These are phyloP conservation scores for Chaetophractus vellerosus DNA, from an alignment of 2,797 vertebrate species.

Conservation along the genomic window DNA sequence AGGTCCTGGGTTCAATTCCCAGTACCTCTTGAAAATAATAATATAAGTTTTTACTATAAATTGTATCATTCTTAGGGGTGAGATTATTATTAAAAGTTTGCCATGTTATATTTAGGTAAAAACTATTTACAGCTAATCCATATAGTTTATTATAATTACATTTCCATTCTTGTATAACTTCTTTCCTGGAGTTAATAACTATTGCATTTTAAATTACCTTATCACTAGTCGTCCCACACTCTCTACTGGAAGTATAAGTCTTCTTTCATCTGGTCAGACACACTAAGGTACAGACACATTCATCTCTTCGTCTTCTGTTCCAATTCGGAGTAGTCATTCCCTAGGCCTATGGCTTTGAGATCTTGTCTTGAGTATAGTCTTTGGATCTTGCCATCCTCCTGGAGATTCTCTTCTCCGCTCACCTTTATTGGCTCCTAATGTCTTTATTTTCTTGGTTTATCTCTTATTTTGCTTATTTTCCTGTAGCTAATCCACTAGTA, in stretches of 20 bases:
- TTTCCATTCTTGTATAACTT: background rate
- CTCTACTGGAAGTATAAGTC: background rate
- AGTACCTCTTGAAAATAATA: too few species aligned
- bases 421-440: background rate
- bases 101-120: background rate
- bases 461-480: background rate
- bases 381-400: background rate
- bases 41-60: background rate
- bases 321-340: background rate
- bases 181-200: background rate
- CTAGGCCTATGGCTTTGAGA: background rate
- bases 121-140: background rate
- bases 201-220: background rate
- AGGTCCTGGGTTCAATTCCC: too few species aligned
- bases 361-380: background rate
- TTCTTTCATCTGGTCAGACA: background rate
- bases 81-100: background rate
- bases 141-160: background rate
- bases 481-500: background rate
- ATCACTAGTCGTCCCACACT: background rate
- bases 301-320: background rate
- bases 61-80: background rate
- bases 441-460: background rate
- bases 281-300: background rate
- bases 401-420: background rate